These are phyloP conservation scores for Lophius piscatorius DNA, from an alignment of 2,113 vertebrate species.

Conservation along the genomic window DNA sequence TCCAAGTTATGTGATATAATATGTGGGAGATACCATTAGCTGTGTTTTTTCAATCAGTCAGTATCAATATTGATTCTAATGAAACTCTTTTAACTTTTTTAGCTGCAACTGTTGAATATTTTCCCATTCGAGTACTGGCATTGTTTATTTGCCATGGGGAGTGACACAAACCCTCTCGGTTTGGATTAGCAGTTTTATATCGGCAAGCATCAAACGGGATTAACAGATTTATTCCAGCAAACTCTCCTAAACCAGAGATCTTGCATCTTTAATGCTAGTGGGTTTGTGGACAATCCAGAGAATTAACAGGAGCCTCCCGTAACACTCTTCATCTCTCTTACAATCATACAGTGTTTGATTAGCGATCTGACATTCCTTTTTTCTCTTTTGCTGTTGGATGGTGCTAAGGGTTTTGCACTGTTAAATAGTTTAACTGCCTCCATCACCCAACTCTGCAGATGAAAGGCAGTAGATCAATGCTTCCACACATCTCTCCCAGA, in stretches of 20 bases:
- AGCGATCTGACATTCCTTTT: slow-evolving; percentile 41
- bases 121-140: slow-evolving; percentile 22
- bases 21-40: slow-evolving; percentile 10
- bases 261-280: slow-evolving; percentile 11
- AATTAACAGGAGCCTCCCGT: slow-evolving; percentile 1
- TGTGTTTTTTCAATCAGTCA: slow-evolving; percentile 21
- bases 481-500: slow-evolving; percentile 22
- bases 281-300: not conserved
- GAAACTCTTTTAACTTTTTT: slow-evolving; percentile 7
- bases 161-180: slow-evolving; percentile 15
- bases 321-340: not conserved
- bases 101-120: slow-evolving; percentile 22
- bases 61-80: slow-evolving; percentile 17
- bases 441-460: slow-evolving; percentile 36
- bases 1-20: slow-evolving; percentile 8
- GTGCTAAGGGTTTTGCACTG: slow-evolving; percentile 45
- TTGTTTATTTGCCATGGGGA: slow-evolving; percentile 40
- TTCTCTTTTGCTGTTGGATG: slow-evolving; percentile 36
- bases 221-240: slow-evolving; percentile 39
- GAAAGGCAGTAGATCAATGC: slow-evolving; percentile 33
- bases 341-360: not conserved
- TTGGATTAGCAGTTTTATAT: slow-evolving; percentile 35
- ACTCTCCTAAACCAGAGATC: slow-evolving; percentile 18
- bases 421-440: slow-evolving; percentile 36
- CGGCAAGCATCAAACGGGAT: slow-evolving; percentile 41